A percentile compares a stretch with the other conserved stretches of the same genome.
phyloP scores from a whole-genome alignment of 64 coral and sea anemone species.

The Montipora capricornis region DNA sequence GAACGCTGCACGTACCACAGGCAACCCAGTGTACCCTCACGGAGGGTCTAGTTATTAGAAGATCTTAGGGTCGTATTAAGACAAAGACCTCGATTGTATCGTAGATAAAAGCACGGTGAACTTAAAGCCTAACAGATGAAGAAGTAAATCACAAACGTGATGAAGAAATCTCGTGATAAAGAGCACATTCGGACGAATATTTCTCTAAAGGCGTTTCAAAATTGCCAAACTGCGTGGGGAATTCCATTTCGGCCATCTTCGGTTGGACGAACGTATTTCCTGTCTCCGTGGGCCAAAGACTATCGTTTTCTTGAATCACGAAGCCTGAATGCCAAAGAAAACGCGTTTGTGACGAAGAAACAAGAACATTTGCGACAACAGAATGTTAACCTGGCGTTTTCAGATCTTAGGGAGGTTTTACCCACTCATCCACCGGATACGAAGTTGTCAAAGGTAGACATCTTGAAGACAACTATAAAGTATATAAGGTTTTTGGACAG shows the following conservation, averaged over 20 bases:
- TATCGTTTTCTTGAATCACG: background rate
- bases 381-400: constrained; percentile 93
- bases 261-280: background rate
- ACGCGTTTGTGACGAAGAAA: constrained; percentile 63
- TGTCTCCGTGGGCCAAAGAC: background rate
- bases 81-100: constrained; percentile 30
- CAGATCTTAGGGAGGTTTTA: constrained; percentile 85
- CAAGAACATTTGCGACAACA: constrained; percentile 91
- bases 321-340: constrained; percentile 30
- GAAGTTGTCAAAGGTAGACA: constrained; percentile 95
- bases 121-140: background rate
- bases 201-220: background rate
- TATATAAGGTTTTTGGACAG: constrained; percentile 88
- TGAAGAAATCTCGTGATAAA: constrained; percentile 19
- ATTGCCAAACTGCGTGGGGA: background rate
- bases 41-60: background rate
- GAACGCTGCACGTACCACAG: too few species aligned
- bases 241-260: background rate
- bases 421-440: constrained; percentile 92
- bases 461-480: constrained; percentile 85
- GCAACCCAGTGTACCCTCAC: too few species aligned
- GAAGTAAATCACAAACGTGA: background rate
- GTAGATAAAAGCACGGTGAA: background rate
- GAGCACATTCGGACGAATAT: background rate
- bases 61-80: constrained; percentile 38